These are phyloP conservation scores for Hippopotamyrus pictus DNA, from an alignment of 2,797 vertebrate genomes.

Conservation along the genomic window DNA sequence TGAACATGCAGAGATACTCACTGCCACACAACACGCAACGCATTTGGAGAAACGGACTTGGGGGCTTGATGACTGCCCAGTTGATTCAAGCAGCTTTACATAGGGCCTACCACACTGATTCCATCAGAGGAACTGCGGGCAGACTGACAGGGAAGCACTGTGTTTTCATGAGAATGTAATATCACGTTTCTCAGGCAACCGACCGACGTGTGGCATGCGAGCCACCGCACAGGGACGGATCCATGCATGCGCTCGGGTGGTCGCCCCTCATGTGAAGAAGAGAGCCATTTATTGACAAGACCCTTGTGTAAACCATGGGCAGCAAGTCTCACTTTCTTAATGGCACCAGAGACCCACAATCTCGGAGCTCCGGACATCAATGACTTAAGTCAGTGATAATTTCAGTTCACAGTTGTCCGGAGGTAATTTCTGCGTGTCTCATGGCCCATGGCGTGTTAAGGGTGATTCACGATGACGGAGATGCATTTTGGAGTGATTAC, in stretches of 20 bases:
- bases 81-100: background rate
- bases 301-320: background rate
- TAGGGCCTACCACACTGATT: background rate
- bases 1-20: background rate
- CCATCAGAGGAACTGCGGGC: background rate
- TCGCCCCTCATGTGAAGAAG: background rate
- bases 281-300: background rate
- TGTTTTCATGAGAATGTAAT: background rate
- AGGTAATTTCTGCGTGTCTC: background rate
- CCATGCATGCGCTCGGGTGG: background rate
- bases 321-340: background rate
- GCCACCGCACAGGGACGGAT: background rate
- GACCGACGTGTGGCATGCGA: background rate
- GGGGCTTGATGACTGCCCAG: background rate
- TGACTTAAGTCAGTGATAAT: background rate
- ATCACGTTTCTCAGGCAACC: background rate
- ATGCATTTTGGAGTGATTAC: background rate
- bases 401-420: background rate
- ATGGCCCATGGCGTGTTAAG: background rate
- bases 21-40: background rate
- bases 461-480: background rate
- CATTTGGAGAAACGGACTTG: background rate
- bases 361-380: background rate
- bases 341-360: background rate
- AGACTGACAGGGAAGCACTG: background rate